Conservation (phyloP, 2,888 invertebrate genomes). For the Dynastes maya region DNA sequence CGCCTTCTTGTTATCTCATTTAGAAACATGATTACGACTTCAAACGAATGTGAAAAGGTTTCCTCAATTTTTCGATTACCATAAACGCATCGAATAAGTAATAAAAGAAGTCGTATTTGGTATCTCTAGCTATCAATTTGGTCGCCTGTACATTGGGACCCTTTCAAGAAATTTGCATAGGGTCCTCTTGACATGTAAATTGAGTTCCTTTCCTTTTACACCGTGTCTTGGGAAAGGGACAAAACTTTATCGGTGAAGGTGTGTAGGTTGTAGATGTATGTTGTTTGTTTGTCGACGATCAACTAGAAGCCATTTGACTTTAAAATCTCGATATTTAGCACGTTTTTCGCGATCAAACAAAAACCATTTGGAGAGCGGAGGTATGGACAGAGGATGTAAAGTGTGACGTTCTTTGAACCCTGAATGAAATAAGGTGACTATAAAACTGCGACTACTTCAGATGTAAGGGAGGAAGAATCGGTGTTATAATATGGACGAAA, state of each 20-base stretch:
- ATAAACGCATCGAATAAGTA: too few species aligned
- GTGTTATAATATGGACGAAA: too few species aligned
- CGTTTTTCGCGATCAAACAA: background rate
- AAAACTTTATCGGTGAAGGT: background rate
- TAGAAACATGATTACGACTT: too few species aligned
- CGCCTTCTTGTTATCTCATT: background rate
- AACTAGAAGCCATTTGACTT: background rate
- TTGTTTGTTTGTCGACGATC: background rate
- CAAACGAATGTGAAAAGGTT: too few species aligned
- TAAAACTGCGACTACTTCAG: too few species aligned
- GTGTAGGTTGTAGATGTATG: background rate
- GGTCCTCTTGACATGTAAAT: constrained; percentile 5
- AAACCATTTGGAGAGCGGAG: too few species aligned
- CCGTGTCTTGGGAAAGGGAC: background rate
- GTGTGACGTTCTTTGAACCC: too few species aligned
- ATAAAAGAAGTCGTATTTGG: background rate
- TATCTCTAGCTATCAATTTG: constrained; percentile 1
- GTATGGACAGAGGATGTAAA: too few species aligned
- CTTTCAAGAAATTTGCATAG: constrained; percentile 9
- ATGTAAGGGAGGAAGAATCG: too few species aligned
- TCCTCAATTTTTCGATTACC: too few species aligned
- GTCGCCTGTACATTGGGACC: background rate
- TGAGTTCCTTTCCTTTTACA: constrained; percentile 2
- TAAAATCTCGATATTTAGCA: background rate
- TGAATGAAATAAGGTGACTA: too few species aligned